These are phyloP conservation scores for Drosophila sulfurigaster DNA, from an alignment of 1,140 invertebrate genomes.

Conservation along the genomic window DNA sequence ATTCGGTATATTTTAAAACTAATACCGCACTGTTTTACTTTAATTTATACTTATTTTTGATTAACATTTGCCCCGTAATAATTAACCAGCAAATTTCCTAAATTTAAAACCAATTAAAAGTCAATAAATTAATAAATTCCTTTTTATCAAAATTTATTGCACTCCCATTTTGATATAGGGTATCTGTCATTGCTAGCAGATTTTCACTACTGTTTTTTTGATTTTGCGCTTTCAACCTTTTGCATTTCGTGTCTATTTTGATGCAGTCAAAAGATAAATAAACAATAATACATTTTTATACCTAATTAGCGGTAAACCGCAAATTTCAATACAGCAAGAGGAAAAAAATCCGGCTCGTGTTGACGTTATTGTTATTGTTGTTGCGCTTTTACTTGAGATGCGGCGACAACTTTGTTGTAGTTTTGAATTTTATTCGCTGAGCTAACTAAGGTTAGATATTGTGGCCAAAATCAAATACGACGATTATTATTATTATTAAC, in stretches of 20 bases:
- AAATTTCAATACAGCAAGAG: slow-evolving; percentile 66
- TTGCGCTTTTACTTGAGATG: slow-evolving; percentile 59
- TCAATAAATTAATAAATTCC: neutral
- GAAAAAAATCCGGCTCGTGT: slow-evolving; percentile 40
- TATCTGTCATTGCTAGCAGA: neutral
- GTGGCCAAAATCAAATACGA: slow-evolving; percentile 32
- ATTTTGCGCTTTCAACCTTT: slow-evolving; percentile 21
- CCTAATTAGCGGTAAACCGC: slow-evolving; percentile 82
- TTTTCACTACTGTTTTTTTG: neutral
- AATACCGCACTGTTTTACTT: no score
- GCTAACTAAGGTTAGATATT: slow-evolving; percentile 66
- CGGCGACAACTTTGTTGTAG: slow-evolving; percentile 77
- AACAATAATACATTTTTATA: slow-evolving; percentile 72
- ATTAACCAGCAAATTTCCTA: no score
- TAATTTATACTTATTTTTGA: no score
- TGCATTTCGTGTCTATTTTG: slow-evolving; percentile 29
- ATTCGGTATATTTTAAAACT: no score
- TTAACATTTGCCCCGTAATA: no score
- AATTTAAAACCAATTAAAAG: no score
- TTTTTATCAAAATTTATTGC: neutral
- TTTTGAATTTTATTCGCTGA: slow-evolving; percentile 53
- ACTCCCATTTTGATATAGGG: neutral
- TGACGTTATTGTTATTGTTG: slow-evolving; percentile 16
- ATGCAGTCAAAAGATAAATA: slow-evolving; percentile 54
- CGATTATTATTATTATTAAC: slow-evolving; percentile 1